Conservation (phyloP, 2,113 vertebrate genomes). For the Pituophis catenifer region DNA sequence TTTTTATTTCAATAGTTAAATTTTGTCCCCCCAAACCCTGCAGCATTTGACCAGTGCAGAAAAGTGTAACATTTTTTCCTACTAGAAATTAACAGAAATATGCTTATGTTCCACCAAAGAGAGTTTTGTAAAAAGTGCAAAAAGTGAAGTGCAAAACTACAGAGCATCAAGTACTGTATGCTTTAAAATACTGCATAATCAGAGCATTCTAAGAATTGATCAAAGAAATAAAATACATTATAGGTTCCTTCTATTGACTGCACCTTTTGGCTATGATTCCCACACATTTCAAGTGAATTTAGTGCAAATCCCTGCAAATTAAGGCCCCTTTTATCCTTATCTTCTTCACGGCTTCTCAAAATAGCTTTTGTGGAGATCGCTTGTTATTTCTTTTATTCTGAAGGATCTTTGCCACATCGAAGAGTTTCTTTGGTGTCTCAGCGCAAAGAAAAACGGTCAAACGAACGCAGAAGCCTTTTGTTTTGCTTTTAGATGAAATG, state of each 20-base stretch:
- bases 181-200: conserved; percentile 20
- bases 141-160: conserved; percentile 32
- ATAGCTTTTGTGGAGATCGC: neutral
- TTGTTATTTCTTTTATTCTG: conserved; percentile 19
- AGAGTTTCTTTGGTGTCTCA: conserved; percentile 20
- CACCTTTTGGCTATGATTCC: neutral
- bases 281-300: neutral
- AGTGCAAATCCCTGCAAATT: conserved; percentile 28
- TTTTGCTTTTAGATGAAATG: conserved; percentile 81
- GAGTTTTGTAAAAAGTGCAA: neutral
- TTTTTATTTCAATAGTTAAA: neutral
- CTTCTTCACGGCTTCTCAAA: neutral
- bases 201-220: neutral
- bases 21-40: conserved; percentile 3
- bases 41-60: conserved; percentile 30
- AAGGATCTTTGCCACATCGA: conserved; percentile 3
- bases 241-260: conserved; percentile 1
- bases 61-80: conserved; percentile 22
- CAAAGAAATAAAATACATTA: conserved; percentile 6
- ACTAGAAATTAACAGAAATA: conserved; percentile 36
- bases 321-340: conserved; percentile 34
- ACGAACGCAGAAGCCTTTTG: neutral
- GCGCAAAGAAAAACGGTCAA: neutral
- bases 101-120: neutral
- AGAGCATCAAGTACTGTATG: neutral